Conservation (phyloP, 2,113 vertebrate species). For the Danionella cerebrum region DNA sequence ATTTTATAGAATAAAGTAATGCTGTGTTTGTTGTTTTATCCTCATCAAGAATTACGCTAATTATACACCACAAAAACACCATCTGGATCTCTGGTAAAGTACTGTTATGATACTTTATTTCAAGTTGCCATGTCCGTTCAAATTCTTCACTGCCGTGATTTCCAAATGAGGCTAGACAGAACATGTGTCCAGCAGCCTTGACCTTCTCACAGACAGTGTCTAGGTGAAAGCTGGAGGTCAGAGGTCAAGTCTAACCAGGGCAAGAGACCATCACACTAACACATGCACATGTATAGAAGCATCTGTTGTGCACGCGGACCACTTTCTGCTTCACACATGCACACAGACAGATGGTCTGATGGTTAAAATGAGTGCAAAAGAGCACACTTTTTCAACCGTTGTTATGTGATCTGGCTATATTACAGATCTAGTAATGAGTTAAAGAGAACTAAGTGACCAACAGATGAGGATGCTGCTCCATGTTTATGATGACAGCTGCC, state of each 20-base stretch:
- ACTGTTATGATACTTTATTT: no score
- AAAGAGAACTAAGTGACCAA: no score
- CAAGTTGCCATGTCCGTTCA: background rate
- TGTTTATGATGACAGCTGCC: no score
- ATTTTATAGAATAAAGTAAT: no score
- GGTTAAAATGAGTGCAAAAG: background rate
- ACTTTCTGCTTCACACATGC: background rate
- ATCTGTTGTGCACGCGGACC: conserved; percentile 51
- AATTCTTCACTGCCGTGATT: background rate
- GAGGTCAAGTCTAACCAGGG: conserved; percentile 53
- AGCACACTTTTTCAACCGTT: no score
- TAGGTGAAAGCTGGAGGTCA: conserved; percentile 52
- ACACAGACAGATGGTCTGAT: conserved; percentile 4
- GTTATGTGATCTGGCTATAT: no score
- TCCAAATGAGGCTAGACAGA: conserved; percentile 12
- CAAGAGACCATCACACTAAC: conserved; percentile 49
- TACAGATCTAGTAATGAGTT: no score
- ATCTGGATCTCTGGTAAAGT: no score
- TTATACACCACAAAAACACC: no score
- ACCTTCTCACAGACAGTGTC: conserved; percentile 44
- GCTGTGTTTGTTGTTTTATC: no score
- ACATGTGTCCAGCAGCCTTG: conserved; percentile 37
- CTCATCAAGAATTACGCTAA: background rate
- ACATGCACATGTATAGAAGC: conserved; percentile 56
- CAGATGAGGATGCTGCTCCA: no score